phyloP scores from a whole-genome alignment of 2,888 invertebrate species.

The Caenorhabditis macrosperma region DNA sequence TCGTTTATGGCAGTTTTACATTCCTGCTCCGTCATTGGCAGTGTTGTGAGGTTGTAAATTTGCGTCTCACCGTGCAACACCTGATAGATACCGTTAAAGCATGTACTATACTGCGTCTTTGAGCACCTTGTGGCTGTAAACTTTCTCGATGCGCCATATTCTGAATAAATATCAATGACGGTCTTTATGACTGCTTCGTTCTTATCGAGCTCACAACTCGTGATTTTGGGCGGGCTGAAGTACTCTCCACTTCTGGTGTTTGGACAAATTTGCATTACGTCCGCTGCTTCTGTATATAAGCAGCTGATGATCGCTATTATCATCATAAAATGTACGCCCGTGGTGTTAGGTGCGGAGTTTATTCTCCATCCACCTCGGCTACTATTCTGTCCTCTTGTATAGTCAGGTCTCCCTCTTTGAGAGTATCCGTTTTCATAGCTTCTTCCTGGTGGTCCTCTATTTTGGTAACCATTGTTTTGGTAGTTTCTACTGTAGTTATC shows the following conservation, averaged over 20 bases:
- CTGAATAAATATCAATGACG: background rate
- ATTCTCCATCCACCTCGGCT: background rate
- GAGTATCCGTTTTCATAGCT: background rate
- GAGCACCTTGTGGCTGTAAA: background rate
- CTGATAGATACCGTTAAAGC: too few species aligned
- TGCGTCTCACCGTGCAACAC: too few species aligned
- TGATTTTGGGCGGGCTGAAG: background rate
- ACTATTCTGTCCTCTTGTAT: background rate
- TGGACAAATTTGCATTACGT: slow-evolving; percentile 4
- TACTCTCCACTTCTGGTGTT: slow-evolving; percentile 9
- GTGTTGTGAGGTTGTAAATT: too few species aligned
- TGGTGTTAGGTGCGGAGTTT: background rate
- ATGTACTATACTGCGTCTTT: too few species aligned
- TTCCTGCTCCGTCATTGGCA: too few species aligned
- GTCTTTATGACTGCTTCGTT: slow-evolving; percentile 5
- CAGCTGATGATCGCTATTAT: background rate
- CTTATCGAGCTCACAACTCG: background rate
- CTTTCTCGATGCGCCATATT: slow-evolving; percentile 11
- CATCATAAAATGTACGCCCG: slow-evolving; percentile 5
- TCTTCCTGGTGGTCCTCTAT: background rate
- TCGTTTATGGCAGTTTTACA: too few species aligned
- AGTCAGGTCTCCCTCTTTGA: background rate
- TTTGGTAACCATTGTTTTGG: too few species aligned
- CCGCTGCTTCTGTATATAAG: background rate
- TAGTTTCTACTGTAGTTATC: too few species aligned